Percentiles rank a stretch among this genome's conserved stretches.
Conservation (phyloP, 30 jellyfish, hydroid and myxozoan genomes). For the Cassiopea andromeda region DNA sequence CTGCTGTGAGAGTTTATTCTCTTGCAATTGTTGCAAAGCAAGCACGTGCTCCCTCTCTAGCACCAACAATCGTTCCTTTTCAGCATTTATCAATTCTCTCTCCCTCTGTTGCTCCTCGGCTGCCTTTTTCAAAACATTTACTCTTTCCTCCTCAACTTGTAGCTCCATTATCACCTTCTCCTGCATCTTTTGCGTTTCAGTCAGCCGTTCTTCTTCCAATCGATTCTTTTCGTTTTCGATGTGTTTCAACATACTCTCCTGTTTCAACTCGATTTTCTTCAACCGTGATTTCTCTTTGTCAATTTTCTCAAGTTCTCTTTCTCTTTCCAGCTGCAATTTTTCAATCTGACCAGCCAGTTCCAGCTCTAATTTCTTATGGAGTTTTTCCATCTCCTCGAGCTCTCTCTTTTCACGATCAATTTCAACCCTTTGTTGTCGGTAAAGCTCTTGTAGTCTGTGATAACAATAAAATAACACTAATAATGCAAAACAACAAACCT, state of each 20-base stretch:
- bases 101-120: conserved; percentile 96
- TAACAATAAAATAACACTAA: too few relatives aligned
- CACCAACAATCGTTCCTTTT: conserved; percentile 85
- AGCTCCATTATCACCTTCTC: conserved; percentile 60
- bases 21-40: conserved; percentile 88
- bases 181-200: conserved; percentile 85
- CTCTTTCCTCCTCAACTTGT: conserved; percentile 82
- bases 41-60: conserved; percentile 90
- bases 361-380: conserved; percentile 72
- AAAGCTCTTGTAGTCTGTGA: conserved; percentile 71
- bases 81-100: conserved; percentile 87
- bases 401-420: conserved; percentile 79
- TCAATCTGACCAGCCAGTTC: conserved; percentile 85
- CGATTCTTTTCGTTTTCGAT: conserved; percentile 81
- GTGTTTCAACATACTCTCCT: conserved; percentile 70
- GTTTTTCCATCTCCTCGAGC: conserved; percentile 91
- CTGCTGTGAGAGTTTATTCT: conserved; percentile 88
- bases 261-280: conserved; percentile 66
- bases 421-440: conserved; percentile 85
- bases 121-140: conserved; percentile 81
- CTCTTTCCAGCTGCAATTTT: conserved; percentile 90
- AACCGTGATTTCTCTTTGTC: conserved; percentile 65
- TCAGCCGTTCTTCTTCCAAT: conserved; percentile 76
- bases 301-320: conserved; percentile 74
- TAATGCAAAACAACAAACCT: too few relatives aligned